Evolutionary conservation across 1,140 invertebrate genomes (phyloP), one percentile per base, ranked within the genome.

Genomic region (Bombus waltoni): DNA sequence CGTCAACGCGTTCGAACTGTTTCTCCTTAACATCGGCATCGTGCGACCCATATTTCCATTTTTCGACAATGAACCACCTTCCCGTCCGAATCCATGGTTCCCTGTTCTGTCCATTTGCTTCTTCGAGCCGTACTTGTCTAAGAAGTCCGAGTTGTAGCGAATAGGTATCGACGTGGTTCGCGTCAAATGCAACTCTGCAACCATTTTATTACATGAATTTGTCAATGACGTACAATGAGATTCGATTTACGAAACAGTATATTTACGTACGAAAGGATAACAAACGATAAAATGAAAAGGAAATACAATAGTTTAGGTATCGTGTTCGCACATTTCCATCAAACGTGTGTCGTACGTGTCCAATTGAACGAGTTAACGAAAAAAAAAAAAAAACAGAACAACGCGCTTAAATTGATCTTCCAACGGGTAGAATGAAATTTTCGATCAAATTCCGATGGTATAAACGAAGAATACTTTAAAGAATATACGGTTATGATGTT

Each of bases 181-280:
- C 32, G 82, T 62, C 38, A 89, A 40, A 65, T 88, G 79, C 40
- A 92, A 59, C 68, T 92, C 91, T 92, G 79, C 13, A 90, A 91
- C 4, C 47, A 42, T 87, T 73, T 77, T 28, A 28, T 83, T 1
- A 22, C 35, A 22, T 6, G 3, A 65, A 57, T 38, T 65, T 35
- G 28, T 11, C 9, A 18, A 47, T 4, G 15, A 47, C 18, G 47
- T 47, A 47, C 1, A 47, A 15, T 32, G 32, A 32, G 18, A 18
- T 47, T 53, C 6, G 5, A 53, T 53, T 22, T 53, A 53, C 18
- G 18, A 53, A 22, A 8, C 18, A 0, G 47, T 22, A 53, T 53
- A 22, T 53, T 53, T 53, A 53, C 22, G 8, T 22, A 22, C 22
- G 47, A 22, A 53, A 22, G 47, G 6, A 6, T 1, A 53, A 53